Conservation (phyloP, 2,113 vertebrate genomes). For the Mormyrus iriodes region DNA sequence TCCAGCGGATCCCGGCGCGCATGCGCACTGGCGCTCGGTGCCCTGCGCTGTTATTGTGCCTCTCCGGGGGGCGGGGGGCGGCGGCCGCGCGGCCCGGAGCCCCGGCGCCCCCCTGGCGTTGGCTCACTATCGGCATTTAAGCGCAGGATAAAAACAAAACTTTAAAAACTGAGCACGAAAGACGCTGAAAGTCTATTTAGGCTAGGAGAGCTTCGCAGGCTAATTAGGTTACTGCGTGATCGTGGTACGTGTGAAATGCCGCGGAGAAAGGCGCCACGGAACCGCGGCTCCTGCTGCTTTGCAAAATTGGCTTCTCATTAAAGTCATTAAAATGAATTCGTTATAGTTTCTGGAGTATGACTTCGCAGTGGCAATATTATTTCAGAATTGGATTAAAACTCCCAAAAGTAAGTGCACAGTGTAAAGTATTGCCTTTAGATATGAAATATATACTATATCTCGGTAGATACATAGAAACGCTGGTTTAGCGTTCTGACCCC, state of each 20-base stretch:
- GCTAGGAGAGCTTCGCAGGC: not conserved
- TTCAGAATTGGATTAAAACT: not conserved
- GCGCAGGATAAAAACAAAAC: not conserved
- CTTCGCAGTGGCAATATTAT: not conserved
- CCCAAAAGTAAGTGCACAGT: not conserved
- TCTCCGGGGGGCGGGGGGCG: not conserved
- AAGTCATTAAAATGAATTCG: not conserved
- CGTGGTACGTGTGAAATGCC: too few relatives aligned
- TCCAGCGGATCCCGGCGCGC: not conserved
- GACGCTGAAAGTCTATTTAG: not conserved
- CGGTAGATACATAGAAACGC: not conserved
- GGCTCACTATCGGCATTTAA: not conserved
- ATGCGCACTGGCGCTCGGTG: not conserved
- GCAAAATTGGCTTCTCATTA: not conserved
- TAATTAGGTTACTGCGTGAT: too few relatives aligned
- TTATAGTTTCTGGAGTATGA: not conserved
- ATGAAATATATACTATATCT: not conserved
- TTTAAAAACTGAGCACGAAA: not conserved
- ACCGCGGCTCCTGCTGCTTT: not conserved
- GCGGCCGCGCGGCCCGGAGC: not conserved
- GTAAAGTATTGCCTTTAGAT: not conserved
- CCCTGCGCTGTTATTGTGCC: not conserved
- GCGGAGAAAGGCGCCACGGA: not conserved
- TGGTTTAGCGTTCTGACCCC: not conserved
- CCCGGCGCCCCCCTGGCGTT: not conserved